Conservation (phyloP, 2,113 vertebrate genomes). For the Chloebia gouldiae region DNA sequence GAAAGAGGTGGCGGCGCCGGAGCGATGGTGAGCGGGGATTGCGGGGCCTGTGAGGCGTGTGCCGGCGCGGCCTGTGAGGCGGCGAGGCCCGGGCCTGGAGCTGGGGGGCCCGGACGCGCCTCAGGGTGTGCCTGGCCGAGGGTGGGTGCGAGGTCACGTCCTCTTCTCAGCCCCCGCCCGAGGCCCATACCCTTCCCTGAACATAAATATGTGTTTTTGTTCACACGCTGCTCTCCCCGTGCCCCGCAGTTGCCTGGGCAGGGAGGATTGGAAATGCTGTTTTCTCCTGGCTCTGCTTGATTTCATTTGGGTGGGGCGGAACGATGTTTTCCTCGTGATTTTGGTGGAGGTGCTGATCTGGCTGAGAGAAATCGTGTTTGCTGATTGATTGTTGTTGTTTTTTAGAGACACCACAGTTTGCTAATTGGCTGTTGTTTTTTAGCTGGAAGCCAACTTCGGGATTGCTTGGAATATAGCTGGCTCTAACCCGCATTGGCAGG, state of each 20-base stretch:
- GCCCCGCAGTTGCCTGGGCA: not conserved
- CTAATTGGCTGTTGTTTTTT: not conserved
- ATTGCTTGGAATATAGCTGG: not conserved
- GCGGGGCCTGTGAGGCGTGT: not conserved
- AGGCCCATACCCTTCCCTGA: not conserved
- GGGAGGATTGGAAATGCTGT: not conserved
- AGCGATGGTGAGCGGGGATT: not conserved
- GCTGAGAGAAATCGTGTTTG: not conserved
- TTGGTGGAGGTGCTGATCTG: not conserved
- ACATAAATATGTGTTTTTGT: fast-evolving
- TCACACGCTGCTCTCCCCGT: not conserved
- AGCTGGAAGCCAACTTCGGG: not conserved
- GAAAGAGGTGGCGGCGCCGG: not conserved
- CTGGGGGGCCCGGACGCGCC: not conserved
- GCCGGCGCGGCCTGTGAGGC: not conserved
- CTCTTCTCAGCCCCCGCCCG: not conserved
- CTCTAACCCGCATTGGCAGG: fast-evolving
- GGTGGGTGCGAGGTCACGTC: not conserved
- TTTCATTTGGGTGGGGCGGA: not conserved
- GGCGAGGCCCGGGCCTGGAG: not conserved
- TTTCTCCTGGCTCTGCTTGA: not conserved
- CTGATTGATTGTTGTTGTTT: not conserved
- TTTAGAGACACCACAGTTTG: not conserved
- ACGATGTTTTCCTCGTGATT: not conserved
- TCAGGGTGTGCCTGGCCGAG: not conserved